Percentiles rank a stretch among this genome's conserved stretches.
Conservation (phyloP, 1,140 invertebrate genomes). For the Eriosoma lanigerum region DNA sequence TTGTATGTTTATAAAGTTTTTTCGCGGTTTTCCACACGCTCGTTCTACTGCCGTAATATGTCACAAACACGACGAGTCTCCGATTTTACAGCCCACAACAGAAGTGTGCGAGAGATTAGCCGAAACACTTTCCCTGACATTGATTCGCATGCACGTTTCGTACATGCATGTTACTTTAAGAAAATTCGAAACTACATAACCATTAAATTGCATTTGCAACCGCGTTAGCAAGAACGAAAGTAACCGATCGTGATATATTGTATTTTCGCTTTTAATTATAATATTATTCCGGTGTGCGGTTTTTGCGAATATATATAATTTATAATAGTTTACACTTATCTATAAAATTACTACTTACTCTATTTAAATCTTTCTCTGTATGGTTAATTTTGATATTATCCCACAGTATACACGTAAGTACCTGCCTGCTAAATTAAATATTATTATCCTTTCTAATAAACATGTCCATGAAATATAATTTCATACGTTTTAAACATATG, state of each 20-base stretch:
- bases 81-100: background rate
- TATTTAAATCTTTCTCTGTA: too few species aligned
- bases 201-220: background rate
- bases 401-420: too few species aligned
- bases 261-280: background rate
- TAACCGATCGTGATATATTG: background rate
- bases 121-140: constrained; percentile 38
- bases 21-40: background rate
- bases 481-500: background rate
- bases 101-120: background rate
- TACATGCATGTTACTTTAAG: background rate
- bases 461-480: too few species aligned
- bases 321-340: too few species aligned
- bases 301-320: too few species aligned
- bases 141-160: background rate
- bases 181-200: constrained; percentile 28
- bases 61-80: background rate
- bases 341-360: too few species aligned
- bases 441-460: too few species aligned
- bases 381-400: too few species aligned
- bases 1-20: too few species aligned
- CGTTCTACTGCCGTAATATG: background rate
- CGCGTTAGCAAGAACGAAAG: constrained; percentile 7
- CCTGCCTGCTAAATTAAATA: too few species aligned
- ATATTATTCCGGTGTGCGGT: too few species aligned